Percentiles rank a stretch among this genome's conserved stretches.
Evolutionary conservation across 2,888 invertebrate genomes (phyloP).

Genomic region (Stratiomys singularior): DNA sequence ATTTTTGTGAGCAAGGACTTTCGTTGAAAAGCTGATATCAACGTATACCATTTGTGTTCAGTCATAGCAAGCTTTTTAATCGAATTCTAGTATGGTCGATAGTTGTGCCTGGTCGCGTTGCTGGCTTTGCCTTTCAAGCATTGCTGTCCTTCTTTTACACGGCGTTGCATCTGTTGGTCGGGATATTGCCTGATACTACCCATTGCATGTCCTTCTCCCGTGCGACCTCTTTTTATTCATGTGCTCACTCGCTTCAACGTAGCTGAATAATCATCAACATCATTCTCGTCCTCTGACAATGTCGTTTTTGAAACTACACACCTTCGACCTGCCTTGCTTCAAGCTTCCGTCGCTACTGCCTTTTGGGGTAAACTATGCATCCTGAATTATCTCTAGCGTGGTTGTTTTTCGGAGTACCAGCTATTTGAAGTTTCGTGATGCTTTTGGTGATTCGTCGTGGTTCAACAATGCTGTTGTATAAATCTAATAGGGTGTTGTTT

Average conservation of each 20-base stretch:
- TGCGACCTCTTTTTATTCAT: neutral
- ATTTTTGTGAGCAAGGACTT: neutral
- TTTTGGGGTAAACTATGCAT: slow-evolving; percentile 29
- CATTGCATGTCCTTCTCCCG: neutral
- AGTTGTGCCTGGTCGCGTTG: neutral
- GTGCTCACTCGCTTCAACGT: neutral
- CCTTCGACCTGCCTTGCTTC: slow-evolving; percentile 1
- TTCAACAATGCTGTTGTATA: slow-evolving; percentile 10
- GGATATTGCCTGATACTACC: slow-evolving; percentile 37
- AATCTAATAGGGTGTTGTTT: neutral
- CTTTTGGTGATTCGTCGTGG: slow-evolving; percentile 23
- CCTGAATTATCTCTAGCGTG: slow-evolving; percentile 5
- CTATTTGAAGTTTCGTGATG: slow-evolving; percentile 10
- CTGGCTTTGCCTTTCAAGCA: slow-evolving; percentile 15
- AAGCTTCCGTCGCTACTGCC: neutral
- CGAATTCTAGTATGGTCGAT: slow-evolving; percentile 22
- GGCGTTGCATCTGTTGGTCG: slow-evolving; percentile 32
- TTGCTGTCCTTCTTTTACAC: slow-evolving; percentile 46
- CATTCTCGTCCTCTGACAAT: neutral
- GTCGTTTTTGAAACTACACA: neutral
- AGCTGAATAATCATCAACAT: neutral
- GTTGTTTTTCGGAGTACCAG: neutral
- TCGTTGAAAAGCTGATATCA: neutral
- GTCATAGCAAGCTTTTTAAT: slow-evolving; percentile 1
- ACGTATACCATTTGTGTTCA: neutral